A percentile compares a stretch with the other conserved stretches of the same genome.
Evolutionary conservation across 2,113 vertebrate species (phyloP).

Genomic region (Macaca mulatta): DNA sequence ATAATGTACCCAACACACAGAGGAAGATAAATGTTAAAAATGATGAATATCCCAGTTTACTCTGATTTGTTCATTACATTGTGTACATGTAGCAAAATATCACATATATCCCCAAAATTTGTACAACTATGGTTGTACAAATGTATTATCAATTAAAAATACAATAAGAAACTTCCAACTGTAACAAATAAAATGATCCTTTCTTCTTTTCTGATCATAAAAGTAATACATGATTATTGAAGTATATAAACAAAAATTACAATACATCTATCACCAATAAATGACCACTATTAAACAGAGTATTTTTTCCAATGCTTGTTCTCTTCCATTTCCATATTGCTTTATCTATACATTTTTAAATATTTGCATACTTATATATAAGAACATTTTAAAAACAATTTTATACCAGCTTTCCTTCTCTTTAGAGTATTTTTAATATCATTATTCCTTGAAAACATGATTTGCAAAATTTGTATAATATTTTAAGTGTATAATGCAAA

Average conservation of each 20-base stretch:
- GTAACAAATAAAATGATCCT: neutral
- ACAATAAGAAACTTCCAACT: too few relatives aligned
- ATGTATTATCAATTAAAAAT: too few relatives aligned
- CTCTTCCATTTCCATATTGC: neutral
- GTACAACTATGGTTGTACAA: too few relatives aligned
- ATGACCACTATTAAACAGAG: fast-evolving
- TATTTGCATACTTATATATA: neutral
- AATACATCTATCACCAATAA: neutral
- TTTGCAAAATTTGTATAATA: neutral
- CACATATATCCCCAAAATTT: too few relatives aligned
- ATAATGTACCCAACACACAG: too few relatives aligned
- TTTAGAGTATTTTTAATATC: neutral
- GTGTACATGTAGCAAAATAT: too few relatives aligned
- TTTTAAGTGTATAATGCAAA: neutral
- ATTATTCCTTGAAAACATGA: neutral
- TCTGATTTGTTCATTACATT: too few relatives aligned
- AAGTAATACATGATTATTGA: neutral
- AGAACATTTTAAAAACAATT: neutral
- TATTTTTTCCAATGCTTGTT: neutral
- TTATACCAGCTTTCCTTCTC: neutral
- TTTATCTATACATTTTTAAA: neutral
- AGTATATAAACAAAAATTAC: neutral
- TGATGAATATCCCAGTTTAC: too few relatives aligned
- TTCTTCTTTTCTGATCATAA: neutral
- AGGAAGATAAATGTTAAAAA: too few relatives aligned